A percentile compares a stretch with the other conserved stretches of the same genome.
Conservation (phyloP, 2,113 vertebrate genomes). For the Ibidorhyncha struthersii region DNA sequence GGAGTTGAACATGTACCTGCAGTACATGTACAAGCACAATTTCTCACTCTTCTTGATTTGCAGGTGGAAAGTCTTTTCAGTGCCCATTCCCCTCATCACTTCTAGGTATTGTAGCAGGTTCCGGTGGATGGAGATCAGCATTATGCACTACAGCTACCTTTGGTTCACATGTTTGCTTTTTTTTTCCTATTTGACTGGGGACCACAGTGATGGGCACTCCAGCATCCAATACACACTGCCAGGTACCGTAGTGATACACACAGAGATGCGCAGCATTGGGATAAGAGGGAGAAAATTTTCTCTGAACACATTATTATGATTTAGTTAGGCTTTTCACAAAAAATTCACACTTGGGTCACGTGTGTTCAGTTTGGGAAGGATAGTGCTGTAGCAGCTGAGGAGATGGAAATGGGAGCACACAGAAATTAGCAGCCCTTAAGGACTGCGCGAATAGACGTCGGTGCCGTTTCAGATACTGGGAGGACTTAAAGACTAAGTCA, state of each 20-base stretch:
- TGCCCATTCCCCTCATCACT: background rate
- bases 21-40: background rate
- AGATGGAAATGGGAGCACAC: background rate
- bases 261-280: background rate
- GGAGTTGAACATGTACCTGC: background rate
- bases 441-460: rapidly evolving
- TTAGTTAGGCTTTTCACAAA: background rate
- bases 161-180: background rate
- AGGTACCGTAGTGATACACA: background rate
- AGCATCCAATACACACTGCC: background rate
- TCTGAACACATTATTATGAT: background rate
- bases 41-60: background rate
- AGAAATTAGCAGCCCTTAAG: background rate
- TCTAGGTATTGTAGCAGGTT: background rate
- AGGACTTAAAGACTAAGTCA: background rate
- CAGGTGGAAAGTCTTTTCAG: background rate
- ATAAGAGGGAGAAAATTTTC: background rate
- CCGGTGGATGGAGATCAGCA: background rate
- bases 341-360: background rate
- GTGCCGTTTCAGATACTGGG: background rate
- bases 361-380: background rate
- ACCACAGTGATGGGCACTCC: background rate
- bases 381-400: background rate
- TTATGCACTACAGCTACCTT: background rate
- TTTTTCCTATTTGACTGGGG: background rate